A percentile compares a stretch with the other conserved stretches of the same genome.
phyloP scores from a whole-genome alignment of 2,113 vertebrate genomes.

The Coptodon rendalli region DNA sequence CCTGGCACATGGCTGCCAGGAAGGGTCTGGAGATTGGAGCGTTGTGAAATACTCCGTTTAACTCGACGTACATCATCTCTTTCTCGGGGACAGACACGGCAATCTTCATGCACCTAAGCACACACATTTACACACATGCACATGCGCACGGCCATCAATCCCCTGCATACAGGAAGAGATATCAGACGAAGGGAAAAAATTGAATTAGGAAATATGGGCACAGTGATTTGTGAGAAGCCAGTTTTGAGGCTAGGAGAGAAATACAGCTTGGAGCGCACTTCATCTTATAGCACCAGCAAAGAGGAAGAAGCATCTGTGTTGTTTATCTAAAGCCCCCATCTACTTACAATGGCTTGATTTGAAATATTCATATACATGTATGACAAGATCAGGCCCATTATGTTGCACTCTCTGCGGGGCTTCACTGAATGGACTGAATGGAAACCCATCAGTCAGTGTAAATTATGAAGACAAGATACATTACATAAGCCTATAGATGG shows the following conservation, averaged over 20 bases:
- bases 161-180: conserved; percentile 58
- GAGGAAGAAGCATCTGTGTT: conserved; percentile 58
- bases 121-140: conserved; percentile 34
- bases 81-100: conserved; percentile 45
- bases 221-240: conserved; percentile 58
- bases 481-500: conserved; percentile 66
- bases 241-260: conserved; percentile 54
- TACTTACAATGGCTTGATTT: conserved; percentile 59
- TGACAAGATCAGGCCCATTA: conserved; percentile 68
- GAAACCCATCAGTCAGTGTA: conserved; percentile 61
- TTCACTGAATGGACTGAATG: conserved; percentile 51
- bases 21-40: conserved; percentile 49
- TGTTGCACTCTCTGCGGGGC: conserved; percentile 48
- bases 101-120: conserved; percentile 18
- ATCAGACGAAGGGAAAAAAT: conserved; percentile 57
- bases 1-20: conserved; percentile 41
- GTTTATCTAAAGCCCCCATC: conserved; percentile 62
- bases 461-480: conserved; percentile 65
- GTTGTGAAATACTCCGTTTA: conserved; percentile 55
- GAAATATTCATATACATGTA: conserved; percentile 72
- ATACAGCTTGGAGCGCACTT: conserved; percentile 50
- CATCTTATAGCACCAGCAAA: conserved; percentile 41
- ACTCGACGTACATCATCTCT: conserved; percentile 61
- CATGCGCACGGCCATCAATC: conserved; percentile 58
- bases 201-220: conserved; percentile 68